These are phyloP conservation scores for Orthonychiurus folsomi DNA, from an alignment of 2,888 invertebrate species.

Conservation along the genomic window DNA sequence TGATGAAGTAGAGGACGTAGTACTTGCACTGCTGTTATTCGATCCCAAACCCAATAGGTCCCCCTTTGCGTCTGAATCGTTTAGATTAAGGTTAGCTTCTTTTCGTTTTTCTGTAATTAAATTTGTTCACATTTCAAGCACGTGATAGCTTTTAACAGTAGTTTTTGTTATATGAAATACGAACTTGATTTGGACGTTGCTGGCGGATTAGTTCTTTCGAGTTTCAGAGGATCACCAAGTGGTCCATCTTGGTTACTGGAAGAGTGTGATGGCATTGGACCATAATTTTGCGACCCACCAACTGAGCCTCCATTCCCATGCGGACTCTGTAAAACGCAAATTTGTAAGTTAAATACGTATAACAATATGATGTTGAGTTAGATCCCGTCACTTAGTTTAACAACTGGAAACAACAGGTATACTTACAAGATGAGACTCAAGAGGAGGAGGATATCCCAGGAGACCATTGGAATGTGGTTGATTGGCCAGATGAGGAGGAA, in stretches of 20 bases:
- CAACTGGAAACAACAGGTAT: too few species aligned
- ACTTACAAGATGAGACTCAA: conserved; percentile 46
- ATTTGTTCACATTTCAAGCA: too few species aligned
- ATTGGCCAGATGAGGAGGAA: conserved; percentile 39
- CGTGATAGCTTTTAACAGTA: background rate
- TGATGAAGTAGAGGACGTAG: conserved; percentile 39
- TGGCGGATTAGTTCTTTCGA: conserved; percentile 34
- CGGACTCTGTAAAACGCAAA: conserved; percentile 30
- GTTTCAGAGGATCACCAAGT: conserved; percentile 29
- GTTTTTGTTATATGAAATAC: conserved; percentile 3
- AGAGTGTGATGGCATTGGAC: conserved; percentile 39
- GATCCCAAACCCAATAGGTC: conserved; percentile 37
- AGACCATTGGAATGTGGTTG: conserved; percentile 49
- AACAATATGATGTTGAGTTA: too few species aligned
- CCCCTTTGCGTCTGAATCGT: conserved; percentile 30
- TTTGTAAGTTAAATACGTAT: background rate
- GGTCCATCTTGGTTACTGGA: conserved; percentile 29
- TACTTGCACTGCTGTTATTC: conserved; percentile 40
- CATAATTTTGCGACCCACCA: conserved; percentile 35
- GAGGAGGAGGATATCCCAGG: conserved; percentile 44
- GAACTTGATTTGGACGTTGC: conserved; percentile 38
- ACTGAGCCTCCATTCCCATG: conserved; percentile 36
- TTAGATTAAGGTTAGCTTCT: conserved; percentile 21
- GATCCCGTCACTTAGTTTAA: too few species aligned
- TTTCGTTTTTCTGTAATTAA: conserved; percentile 38